Percentiles rank a stretch among this genome's conserved stretches.
phyloP scores from a whole-genome alignment of 1,140 invertebrate species.

The Tribolium madens region DNA sequence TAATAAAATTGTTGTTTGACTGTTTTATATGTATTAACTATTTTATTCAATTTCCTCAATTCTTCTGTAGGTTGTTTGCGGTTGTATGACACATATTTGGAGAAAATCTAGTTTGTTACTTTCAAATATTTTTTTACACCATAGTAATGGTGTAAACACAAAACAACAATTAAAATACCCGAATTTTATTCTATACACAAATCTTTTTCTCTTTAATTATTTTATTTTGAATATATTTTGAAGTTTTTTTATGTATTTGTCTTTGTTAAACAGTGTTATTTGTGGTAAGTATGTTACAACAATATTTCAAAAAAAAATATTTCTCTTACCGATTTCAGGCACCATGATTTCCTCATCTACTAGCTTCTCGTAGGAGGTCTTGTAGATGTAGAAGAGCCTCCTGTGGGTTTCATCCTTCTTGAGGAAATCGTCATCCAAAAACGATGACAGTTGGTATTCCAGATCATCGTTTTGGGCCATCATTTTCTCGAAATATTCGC shows the following conservation, averaged over 20 bases:
- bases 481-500: conserved; percentile 66
- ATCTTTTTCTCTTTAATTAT: too few relatives aligned
- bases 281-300: not conserved
- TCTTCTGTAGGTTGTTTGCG: too few relatives aligned
- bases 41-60: not conserved
- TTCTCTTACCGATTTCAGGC: conserved; percentile 64
- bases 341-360: conserved; percentile 67
- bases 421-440: conserved; percentile 64
- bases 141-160: too few relatives aligned
- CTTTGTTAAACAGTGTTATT: not conserved
- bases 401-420: conserved; percentile 59
- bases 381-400: conserved; percentile 66
- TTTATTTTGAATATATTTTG: too few relatives aligned
- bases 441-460: conserved; percentile 63
- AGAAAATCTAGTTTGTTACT: too few relatives aligned
- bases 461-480: conserved; percentile 64
- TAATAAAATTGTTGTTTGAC: conserved; percentile 56
- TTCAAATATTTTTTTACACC: too few relatives aligned
- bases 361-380: conserved; percentile 66
- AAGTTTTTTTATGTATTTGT: too few relatives aligned
- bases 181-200: too few relatives aligned
- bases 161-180: too few relatives aligned
- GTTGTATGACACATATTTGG: too few relatives aligned
- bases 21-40: too few relatives aligned
- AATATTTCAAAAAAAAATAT: not conserved